Conservation (phyloP, 1,140 invertebrate species). For the Vanessa tameamea region DNA sequence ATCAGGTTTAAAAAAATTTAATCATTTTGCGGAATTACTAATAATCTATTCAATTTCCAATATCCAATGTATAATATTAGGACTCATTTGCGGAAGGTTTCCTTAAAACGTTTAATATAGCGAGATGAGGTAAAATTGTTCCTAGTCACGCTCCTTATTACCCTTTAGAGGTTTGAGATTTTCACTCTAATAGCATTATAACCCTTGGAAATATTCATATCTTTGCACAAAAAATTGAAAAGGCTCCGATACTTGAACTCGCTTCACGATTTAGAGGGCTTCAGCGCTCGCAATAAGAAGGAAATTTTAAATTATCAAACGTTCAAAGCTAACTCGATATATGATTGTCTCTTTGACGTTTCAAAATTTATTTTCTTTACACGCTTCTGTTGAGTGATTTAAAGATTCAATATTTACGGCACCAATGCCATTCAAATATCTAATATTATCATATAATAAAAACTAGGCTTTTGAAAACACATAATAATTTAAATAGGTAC, state of each 20-base stretch:
- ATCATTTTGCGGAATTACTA: background rate
- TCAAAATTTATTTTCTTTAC: background rate
- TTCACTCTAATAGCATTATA: constrained; percentile 72
- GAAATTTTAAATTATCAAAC: constrained; percentile 26
- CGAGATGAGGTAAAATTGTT: constrained; percentile 60
- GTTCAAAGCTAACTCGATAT: constrained; percentile 6
- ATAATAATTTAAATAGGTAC: no score
- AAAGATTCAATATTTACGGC: background rate
- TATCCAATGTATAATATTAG: constrained; percentile 20
- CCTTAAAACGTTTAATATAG: constrained; percentile 58
- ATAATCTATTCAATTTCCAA: constrained; percentile 3
- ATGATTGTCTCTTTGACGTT: constrained; percentile 8
- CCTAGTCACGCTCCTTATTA: constrained; percentile 72
- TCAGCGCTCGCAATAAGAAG: background rate
- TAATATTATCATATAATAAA: no score
- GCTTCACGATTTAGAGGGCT: constrained; percentile 36
- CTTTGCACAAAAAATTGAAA: constrained; percentile 52
- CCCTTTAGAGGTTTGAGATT: constrained; percentile 60
- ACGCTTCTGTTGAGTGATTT: background rate
- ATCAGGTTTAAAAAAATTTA: background rate
- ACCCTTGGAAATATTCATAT: constrained; percentile 65
- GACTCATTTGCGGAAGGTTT: constrained; percentile 32
- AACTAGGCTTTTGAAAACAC: no score
- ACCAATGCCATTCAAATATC: no score
- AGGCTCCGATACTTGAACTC: constrained; percentile 37